phyloP scores from a whole-genome alignment of 2,113 vertebrate genomes.

The Thomomys bottae region DNA sequence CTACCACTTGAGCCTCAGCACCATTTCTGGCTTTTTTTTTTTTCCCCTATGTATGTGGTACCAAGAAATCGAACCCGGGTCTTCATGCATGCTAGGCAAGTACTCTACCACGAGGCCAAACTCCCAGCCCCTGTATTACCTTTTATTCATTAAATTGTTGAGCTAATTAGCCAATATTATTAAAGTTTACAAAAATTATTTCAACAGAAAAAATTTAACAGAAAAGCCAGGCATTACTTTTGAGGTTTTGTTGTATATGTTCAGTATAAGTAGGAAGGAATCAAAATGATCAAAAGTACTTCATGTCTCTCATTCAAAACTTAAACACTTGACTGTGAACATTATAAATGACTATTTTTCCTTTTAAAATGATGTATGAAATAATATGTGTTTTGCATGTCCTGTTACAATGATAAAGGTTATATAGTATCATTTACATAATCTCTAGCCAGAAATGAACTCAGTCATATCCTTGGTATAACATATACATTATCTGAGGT shows the following conservation, averaged over 20 bases:
- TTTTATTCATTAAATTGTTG: slow-evolving; percentile 2
- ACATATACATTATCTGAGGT: slow-evolving; percentile 90
- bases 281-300: slow-evolving; percentile 82
- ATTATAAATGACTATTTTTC: slow-evolving; percentile 93
- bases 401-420: slow-evolving; percentile 94
- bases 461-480: slow-evolving; percentile 88
- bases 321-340: slow-evolving; percentile 89
- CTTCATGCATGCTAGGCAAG: too few relatives aligned
- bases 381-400: slow-evolving; percentile 91
- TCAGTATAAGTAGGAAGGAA: slow-evolving; percentile 78
- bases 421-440: slow-evolving; percentile 96
- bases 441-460: slow-evolving; percentile 90
- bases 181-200: slow-evolving; percentile 17
- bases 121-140: too few relatives aligned
- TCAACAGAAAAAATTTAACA: slow-evolving; percentile 43
- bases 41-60: too few relatives aligned
- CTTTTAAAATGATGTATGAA: slow-evolving; percentile 95
- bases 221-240: slow-evolving; percentile 23
- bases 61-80: too few relatives aligned
- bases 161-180: neutral
- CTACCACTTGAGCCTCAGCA: too few relatives aligned
- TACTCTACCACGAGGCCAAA: too few relatives aligned
- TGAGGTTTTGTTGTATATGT: slow-evolving; percentile 63
- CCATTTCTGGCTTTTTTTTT: too few relatives aligned
- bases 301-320: slow-evolving; percentile 87